Evolutionary conservation across 2,888 invertebrate genomes (phyloP).

Genomic region (Nemapogon koenigi): DNA sequence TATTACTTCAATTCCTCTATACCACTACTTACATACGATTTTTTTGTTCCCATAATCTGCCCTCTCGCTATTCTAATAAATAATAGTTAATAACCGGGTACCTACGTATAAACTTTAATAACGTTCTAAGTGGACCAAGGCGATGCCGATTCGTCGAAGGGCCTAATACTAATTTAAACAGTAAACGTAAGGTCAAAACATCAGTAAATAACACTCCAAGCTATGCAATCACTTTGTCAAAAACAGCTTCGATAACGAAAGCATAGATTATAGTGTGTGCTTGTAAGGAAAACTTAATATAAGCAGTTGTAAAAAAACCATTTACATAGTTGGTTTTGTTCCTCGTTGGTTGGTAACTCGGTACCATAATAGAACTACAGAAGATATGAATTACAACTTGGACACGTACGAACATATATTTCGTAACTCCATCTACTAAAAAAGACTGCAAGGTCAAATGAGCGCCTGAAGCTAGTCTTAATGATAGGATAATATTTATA

Average conservation of each 20-base stretch:
- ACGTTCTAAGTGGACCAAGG: not conserved
- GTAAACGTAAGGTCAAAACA: not conserved
- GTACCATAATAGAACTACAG: not conserved
- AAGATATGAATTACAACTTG: constrained; percentile 27
- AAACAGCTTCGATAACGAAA: not conserved
- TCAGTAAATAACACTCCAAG: not conserved
- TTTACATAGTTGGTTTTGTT: not conserved
- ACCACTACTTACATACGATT: too few relatives aligned
- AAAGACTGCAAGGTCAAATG: constrained; percentile 32
- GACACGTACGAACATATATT: constrained; percentile 26
- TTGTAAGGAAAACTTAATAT: not conserved
- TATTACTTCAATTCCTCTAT: too few relatives aligned
- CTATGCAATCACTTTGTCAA: not conserved
- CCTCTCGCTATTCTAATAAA: too few relatives aligned
- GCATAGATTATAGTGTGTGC: not conserved
- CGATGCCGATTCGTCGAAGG: not conserved
- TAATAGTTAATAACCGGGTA: too few relatives aligned
- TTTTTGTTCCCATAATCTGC: too few relatives aligned
- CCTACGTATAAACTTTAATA: not conserved
- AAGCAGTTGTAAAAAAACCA: not conserved
- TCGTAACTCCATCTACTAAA: constrained; percentile 20
- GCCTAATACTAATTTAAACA: not conserved
- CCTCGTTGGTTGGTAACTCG: not conserved
- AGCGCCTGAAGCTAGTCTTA: constrained; percentile 24
- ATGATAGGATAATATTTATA: constrained; percentile 38